Evolutionary conservation across 2,888 invertebrate genomes (phyloP).

Genomic region (Synanthedon andrenaeformis): DNA sequence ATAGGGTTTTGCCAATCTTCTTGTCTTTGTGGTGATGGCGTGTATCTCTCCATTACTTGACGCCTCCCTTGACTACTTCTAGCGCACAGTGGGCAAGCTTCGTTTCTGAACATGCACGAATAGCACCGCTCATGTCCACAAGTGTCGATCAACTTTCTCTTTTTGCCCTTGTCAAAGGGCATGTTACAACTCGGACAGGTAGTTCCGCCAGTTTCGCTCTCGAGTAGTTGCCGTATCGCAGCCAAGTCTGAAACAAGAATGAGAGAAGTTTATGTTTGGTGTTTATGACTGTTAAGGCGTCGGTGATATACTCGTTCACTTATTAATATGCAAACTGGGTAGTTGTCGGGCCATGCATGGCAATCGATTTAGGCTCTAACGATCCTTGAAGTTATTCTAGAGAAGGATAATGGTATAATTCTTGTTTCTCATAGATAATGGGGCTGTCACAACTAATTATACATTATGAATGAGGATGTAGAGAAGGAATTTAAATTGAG

Average conservation of each 20-base stretch:
- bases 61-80: conserved; percentile 48
- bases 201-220: conserved; percentile 77
- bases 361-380: conserved; percentile 42
- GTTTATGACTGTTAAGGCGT: conserved; percentile 9
- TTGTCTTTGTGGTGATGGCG: conserved; percentile 56
- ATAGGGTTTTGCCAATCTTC: conserved; percentile 67
- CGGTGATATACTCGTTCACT: conserved; percentile 10
- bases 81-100: conserved; percentile 88
- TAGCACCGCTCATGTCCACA: conserved; percentile 97
- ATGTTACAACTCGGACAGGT: conserved; percentile 89
- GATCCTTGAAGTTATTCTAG: conserved; percentile 37
- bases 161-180: conserved; percentile 97
- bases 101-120: conserved; percentile 93
- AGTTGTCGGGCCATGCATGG: conserved; percentile 25
- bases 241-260: conserved; percentile 79
- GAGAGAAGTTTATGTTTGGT: conserved; percentile 11
- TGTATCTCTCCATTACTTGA: conserved; percentile 58
- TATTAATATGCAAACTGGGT: conserved; percentile 16
- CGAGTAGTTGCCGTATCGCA: conserved; percentile 83
- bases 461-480: conserved; percentile 23
- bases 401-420: conserved; percentile 32
- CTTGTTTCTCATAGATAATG: conserved; percentile 15
- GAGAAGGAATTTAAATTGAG: conserved; percentile 10
- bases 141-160: conserved; percentile 92
- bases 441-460: conserved; percentile 30